Evolutionary conservation across 2,113 vertebrate species (phyloP), one percentile per base, ranked within the genome.

Genomic region (Haplotaxodon microlepis): DNA sequence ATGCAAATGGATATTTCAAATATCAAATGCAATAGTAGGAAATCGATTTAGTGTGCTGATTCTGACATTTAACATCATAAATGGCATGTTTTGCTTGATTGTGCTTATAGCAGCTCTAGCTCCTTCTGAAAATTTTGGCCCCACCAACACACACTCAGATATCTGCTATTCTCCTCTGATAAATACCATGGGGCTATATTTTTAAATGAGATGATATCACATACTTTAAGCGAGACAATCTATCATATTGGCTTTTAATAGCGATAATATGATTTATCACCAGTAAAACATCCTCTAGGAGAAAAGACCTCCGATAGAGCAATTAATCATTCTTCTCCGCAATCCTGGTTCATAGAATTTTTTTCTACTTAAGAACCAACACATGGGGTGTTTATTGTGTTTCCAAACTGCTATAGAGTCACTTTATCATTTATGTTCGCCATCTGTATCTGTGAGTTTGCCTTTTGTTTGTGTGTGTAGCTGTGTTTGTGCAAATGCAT

Each of bases 251-350:
- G 91, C 92, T 95, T 95, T 95, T 95, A 96, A 96, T 96, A 93
- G 93, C 80, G 94, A 96, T 96, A 96, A 96, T 92, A 92, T 96
- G 96, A 97, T 96, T 96, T 96, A 97, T 97, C 91, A 85, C 92
- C 45, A 31, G 82, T 78, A 82, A 88, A 93, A 86, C 90, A 89
- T 94, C 92, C 91, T 90, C 84, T 71, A 80, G 88, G 90, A 94
- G 92, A 86, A 94, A 93, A 92, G 94, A 95, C 94, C 95, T 94
- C 92, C 93, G 88, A 91, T 85, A 90, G 86, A 89, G 92, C 89
- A 90, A 96, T 97, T 96, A 93, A 97, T 97, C 96, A 96, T 94
- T 90, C 86, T 92, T 95, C 92, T 92, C 91, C 85, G 85, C 81
- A 88, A 93, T 93, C 90, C 90, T 61, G 92, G 85, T 91, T 90